Base-by-base conservation (phyloP, 1,140 invertebrate genomes). In the Pogonomyrmex californicus region DNA sequence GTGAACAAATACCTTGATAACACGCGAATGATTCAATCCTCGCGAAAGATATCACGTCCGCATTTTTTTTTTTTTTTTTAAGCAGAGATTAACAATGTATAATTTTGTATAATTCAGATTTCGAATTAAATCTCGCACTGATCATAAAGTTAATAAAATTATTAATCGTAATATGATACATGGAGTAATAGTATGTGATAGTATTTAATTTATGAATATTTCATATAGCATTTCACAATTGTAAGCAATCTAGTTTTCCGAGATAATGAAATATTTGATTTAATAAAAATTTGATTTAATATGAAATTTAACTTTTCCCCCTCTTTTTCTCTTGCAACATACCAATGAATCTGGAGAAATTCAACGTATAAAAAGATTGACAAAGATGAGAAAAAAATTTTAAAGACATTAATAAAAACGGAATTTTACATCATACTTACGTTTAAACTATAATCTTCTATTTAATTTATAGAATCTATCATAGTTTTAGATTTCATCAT, bases 1-100 rank as follows among this genome's bases (percentile, higher is more conserved):
- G n/a, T 3, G 14, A 41, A 54, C 23, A 44, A 70, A 81, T 70
- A 56, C 41, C 10, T 12, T 23, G 62, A 56, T 70, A 56, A 70
- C 49, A 70, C 56, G 56, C 81, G 70, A 62, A 23, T 70, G 36
- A 54, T 62, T 83, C 81, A 5, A 83, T 73, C 58, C 70, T 82
- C 51, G 12, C 36, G 49, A 83, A 47, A 30, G 63, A 12, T 30
- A 47, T 56, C 9, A 56, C 33, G 17, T 49, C 17, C 2, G 14
- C 2, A 47, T 70, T 56, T 56, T 17, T 41, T 7, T 17, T 14
- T 3, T 2, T 66, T 54, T 38, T 63, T 2, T 12, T 63, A 78
- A 38, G 17, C 17, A n/a, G 56, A 3, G 0, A 49, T 33, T 47
- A 17, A 38, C 7, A n/a, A 14, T 23, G 4, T 41, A 7, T 17